These are phyloP conservation scores for Stichodactyla helianthus DNA, from an alignment of 64 coral and sea anemone genomes.

Conservation along the genomic window DNA sequence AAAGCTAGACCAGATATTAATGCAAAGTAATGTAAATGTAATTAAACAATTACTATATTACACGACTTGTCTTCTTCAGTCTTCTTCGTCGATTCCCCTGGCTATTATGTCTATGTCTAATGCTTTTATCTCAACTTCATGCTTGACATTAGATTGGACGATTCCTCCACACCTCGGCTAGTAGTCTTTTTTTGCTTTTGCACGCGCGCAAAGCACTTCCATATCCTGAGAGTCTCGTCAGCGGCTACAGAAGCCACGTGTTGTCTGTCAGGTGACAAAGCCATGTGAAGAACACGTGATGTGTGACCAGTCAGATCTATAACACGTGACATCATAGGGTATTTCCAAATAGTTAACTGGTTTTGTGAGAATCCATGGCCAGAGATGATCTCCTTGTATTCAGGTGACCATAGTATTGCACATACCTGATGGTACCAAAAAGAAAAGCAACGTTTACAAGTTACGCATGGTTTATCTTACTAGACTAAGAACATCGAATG, in stretches of 20 bases:
- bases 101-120: too few relatives aligned
- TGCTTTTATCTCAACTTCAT: conserved; percentile 74
- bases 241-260: conserved; percentile 84
- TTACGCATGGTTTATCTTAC: too few relatives aligned
- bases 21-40: too few relatives aligned
- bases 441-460: background rate
- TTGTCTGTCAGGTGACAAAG: conserved; percentile 91
- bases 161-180: conserved; percentile 7
- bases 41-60: background rate
- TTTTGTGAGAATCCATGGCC: conserved; percentile 93
- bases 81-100: background rate
- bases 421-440: conserved; percentile 47
- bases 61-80: background rate
- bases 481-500: background rate
- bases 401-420: conserved; percentile 77
- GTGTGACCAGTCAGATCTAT: conserved; percentile 74
- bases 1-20: too few relatives aligned
- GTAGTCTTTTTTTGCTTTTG: conserved; percentile 53
- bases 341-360: conserved; percentile 95
- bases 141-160: conserved; percentile 55
- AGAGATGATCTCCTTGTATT: conserved; percentile 91
- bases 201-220: conserved; percentile 82
- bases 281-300: conserved; percentile 79
- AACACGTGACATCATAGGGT: conserved; percentile 76
- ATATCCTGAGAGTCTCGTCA: conserved; percentile 87